A percentile compares a stretch with the other conserved stretches of the same genome.
These are phyloP conservation scores for Sorex araneus DNA, from an alignment of 2,113 vertebrate genomes.

Conservation along the genomic window DNA sequence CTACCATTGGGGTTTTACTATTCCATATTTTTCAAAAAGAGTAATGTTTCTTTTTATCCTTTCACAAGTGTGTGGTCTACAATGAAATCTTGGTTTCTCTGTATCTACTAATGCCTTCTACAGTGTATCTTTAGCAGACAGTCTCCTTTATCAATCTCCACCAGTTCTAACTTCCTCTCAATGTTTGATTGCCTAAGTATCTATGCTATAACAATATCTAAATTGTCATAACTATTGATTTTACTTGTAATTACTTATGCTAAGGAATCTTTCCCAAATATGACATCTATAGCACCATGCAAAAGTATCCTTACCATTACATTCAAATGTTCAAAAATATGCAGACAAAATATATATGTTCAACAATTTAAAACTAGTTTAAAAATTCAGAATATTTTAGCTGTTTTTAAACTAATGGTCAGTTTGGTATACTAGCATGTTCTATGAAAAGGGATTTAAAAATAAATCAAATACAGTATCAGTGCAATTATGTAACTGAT, in stretches of 20 bases:
- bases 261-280: constrained; percentile 8
- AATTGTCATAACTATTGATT: neutral
- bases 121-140: neutral
- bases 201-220: neutral
- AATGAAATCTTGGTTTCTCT: too few relatives aligned
- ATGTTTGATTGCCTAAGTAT: neutral
- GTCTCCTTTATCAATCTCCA: neutral
- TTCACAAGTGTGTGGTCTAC: too few relatives aligned
- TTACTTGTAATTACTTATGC: neutral
- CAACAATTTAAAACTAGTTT: neutral
- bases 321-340: neutral
- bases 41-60: too few relatives aligned
- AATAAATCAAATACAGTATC: neutral
- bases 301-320: neutral
- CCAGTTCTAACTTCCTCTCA: neutral
- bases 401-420: neutral
- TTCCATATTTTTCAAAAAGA: too few relatives aligned
- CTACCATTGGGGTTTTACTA: too few relatives aligned
- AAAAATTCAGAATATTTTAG: neutral
- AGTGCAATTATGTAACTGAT: neutral
- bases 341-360: neutral
- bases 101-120: neutral
- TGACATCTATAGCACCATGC: neutral
- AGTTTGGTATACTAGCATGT: too few relatives aligned
- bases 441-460: too few relatives aligned